A percentile compares a stretch with the other conserved stretches of the same genome.
These are phyloP conservation scores for Saccopteryx bilineata DNA, from an alignment of 2,113 vertebrate species.

Conservation along the genomic window DNA sequence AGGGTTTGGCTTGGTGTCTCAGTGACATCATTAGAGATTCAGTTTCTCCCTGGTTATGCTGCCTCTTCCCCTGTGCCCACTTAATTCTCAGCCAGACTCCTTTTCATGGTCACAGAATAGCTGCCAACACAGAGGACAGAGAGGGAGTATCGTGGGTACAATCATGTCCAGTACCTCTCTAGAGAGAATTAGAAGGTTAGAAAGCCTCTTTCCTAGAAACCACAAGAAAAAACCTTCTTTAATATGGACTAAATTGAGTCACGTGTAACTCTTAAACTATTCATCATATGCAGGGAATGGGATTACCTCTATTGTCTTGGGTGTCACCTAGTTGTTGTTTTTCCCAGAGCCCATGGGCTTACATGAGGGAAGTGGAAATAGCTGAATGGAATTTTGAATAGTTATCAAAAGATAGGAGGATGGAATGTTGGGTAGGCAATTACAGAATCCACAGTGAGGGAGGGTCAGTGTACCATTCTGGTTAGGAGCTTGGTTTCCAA, in stretches of 20 bases:
- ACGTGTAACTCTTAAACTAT: background rate
- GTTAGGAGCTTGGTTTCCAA: background rate
- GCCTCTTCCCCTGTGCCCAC: background rate
- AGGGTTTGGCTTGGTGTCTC: background rate
- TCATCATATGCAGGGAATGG: background rate
- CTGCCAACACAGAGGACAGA: background rate
- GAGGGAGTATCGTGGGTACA: fast-evolving
- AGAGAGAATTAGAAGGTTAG: background rate
- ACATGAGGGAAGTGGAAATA: background rate
- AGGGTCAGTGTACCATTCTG: background rate
- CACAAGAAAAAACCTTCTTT: background rate
- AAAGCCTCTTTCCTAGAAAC: background rate
- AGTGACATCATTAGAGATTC: background rate
- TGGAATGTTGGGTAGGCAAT: background rate
- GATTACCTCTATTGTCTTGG: background rate
- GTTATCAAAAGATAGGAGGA: background rate
- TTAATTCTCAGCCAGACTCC: background rate
- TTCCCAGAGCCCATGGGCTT: background rate
- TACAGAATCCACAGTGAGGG: background rate
- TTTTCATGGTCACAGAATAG: background rate
- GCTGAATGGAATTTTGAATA: background rate
- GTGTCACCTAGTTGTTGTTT: background rate
- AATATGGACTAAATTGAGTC: background rate
- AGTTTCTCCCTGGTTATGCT: background rate
- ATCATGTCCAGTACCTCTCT: background rate